Conservation (phyloP, 2,113 vertebrate species). For the Pardalotus punctatus region DNA sequence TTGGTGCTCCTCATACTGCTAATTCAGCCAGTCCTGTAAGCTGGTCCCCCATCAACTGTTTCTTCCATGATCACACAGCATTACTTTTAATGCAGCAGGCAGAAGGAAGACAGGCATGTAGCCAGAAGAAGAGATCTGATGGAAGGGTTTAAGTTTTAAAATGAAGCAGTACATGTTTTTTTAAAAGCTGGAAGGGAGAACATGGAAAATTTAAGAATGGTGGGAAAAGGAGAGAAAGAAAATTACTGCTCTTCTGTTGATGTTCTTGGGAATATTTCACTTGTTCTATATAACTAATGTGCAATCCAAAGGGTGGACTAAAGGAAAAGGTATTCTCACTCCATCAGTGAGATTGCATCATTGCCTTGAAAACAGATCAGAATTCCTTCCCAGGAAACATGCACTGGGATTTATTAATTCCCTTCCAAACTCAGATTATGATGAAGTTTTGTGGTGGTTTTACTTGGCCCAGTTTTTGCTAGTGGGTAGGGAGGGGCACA, state of each 20-base stretch:
- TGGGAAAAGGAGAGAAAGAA: not conserved
- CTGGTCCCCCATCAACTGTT: not conserved
- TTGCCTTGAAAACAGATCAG: constrained; percentile 18
- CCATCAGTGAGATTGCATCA: constrained; percentile 34
- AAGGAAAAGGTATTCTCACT: constrained; percentile 12
- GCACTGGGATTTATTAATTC: constrained; percentile 35
- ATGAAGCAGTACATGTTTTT: not conserved
- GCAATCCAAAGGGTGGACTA: not conserved
- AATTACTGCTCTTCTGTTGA: not conserved
- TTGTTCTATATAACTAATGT: not conserved
- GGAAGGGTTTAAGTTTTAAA: not conserved
- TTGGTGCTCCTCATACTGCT: not conserved
- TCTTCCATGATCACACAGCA: not conserved
- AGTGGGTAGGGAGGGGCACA: too few relatives aligned
- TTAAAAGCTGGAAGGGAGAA: not conserved
- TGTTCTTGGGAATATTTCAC: constrained; percentile 10
- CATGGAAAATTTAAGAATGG: not conserved
- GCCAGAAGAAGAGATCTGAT: not conserved
- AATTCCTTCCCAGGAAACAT: constrained; percentile 20
- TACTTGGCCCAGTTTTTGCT: too few relatives aligned
- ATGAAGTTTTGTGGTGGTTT: too few relatives aligned
- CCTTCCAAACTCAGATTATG: constrained; percentile 3
- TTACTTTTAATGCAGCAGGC: not conserved
- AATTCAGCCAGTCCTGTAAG: not conserved
- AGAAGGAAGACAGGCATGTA: not conserved